Conservation (phyloP, 2,797 vertebrate species). For the Jordanella pulchra region DNA sequence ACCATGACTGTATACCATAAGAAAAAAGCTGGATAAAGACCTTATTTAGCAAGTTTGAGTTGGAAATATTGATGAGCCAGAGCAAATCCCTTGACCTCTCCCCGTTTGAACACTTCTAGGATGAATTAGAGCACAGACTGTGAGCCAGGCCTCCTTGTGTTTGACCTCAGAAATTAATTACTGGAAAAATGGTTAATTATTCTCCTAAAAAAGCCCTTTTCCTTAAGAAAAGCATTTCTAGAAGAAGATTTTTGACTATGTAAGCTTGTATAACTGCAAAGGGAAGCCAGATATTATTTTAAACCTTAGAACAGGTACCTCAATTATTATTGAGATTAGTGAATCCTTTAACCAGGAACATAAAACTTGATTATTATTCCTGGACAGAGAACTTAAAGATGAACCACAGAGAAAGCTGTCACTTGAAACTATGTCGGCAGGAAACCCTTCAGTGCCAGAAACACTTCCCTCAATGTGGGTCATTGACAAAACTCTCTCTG, state of each 20-base stretch:
- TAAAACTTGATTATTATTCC: neutral
- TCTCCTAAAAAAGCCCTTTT: neutral
- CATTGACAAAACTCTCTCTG: slow-evolving; percentile 10
- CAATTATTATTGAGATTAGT: neutral
- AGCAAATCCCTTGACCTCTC: neutral
- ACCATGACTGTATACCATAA: no score
- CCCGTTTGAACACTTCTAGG: neutral
- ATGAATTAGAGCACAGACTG: neutral
- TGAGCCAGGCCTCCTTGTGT: no score
- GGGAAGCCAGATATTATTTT: neutral
- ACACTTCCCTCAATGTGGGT: slow-evolving; percentile 22
- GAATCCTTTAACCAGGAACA: neutral
- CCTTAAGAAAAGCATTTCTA: neutral
- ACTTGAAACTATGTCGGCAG: slow-evolving; percentile 51
- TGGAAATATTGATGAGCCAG: neutral
- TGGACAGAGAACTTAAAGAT: slow-evolving; percentile 3
- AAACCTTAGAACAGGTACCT: neutral
- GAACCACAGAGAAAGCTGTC: slow-evolving; percentile 1
- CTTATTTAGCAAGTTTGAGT: no score
- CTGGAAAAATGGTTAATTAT: neutral
- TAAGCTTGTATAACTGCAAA: neutral
- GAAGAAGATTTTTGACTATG: neutral
- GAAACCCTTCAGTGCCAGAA: slow-evolving; percentile 45
- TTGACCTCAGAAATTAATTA: neutral
- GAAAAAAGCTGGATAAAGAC: no score